Evolutionary conservation across 2,888 invertebrate species (phyloP), one percentile per base, ranked within the genome.

Genomic region (Cacoxenus indagator): DNA sequence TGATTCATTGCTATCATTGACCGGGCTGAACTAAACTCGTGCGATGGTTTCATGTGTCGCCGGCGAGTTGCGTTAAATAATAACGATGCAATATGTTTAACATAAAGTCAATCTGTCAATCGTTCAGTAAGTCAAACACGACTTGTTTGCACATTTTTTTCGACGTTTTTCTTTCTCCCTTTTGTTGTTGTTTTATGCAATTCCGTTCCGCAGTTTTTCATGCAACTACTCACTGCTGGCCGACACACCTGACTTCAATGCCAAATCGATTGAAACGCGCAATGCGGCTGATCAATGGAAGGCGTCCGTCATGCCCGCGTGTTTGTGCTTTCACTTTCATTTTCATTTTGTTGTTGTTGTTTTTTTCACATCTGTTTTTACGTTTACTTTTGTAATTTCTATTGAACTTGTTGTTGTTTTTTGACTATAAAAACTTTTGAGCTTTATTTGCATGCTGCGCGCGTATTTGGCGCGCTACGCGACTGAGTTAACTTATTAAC

Each of bases 281-380:
- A 24, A 45, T n/a, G 5, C 43, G 61, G 61, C 43, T 11, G 61
- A 61, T 61, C 61, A 61, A 61, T 61, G 37, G 61, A 43, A 48
- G 9, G 31, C 9, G 31, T 8, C 31, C 31, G 1, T 31, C 57
- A 8, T 55, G 0, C 55, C 22, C 11, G 26, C 26, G 55, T 48
- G 22, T 54, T 4, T 65, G 68, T 75, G 78, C 81, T 82, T 82
- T 80, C 83, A 80, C 79, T 80, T 80, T 80, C 79, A 61, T 71
- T 77, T 65, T 45, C 26, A 37, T 31, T 26, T 19, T 27, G 43
- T 14, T n/a, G 59, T 70, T 67, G 66, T 48, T 17, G 22, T 65
- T 17, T 29, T 45, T 66, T 19, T 67, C 67, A 31, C 69, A 66
- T 76, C 51, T 65, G 51, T 66, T 73, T 65, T 72, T 57, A 51